Percentiles rank a stretch among this genome's conserved stretches.
Evolutionary conservation across 35 echinoderm and acorn worm species (phyloP).

Genomic region (Diadema setosum): DNA sequence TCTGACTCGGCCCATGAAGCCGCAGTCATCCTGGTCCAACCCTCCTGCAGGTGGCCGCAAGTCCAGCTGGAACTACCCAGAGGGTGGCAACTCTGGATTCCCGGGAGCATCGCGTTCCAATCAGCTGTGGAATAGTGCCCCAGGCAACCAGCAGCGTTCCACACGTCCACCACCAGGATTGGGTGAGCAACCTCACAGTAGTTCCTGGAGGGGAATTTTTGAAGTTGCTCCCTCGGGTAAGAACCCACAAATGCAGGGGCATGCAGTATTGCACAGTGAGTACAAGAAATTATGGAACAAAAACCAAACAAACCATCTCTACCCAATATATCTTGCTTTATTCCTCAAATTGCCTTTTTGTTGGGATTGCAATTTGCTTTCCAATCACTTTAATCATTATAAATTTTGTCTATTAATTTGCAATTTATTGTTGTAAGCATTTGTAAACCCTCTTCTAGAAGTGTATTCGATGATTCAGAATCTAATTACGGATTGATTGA

Average conservation of each 20-base stretch:
- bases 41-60: slow-evolving; percentile 30
- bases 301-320: neutral
- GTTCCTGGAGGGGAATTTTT: slow-evolving; percentile 35
- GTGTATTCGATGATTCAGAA: too few species aligned
- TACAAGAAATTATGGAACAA: too few species aligned
- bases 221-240: slow-evolving; percentile 21
- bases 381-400: too few species aligned
- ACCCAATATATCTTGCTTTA: neutral
- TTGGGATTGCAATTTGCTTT: too few species aligned
- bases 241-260: slow-evolving; percentile 20
- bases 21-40: slow-evolving; percentile 30
- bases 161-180: slow-evolving; percentile 69
- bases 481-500: too few species aligned
- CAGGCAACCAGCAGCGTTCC: slow-evolving; percentile 31
- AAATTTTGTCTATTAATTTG: too few species aligned
- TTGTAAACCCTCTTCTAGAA: too few species aligned
- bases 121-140: slow-evolving; percentile 46
- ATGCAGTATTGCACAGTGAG: slow-evolving; percentile 23
- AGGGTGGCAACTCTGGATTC: neutral
- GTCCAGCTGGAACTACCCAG: slow-evolving; percentile 81
- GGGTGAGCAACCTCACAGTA: slow-evolving; percentile 51
- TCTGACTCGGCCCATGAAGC: slow-evolving; percentile 92
- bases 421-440: too few species aligned
- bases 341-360: too few species aligned
- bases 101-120: slow-evolving; percentile 3